Evolutionary conservation across 2,888 invertebrate genomes (phyloP), one percentile per base, ranked within the genome.

Genomic region (Busseola fusca): DNA sequence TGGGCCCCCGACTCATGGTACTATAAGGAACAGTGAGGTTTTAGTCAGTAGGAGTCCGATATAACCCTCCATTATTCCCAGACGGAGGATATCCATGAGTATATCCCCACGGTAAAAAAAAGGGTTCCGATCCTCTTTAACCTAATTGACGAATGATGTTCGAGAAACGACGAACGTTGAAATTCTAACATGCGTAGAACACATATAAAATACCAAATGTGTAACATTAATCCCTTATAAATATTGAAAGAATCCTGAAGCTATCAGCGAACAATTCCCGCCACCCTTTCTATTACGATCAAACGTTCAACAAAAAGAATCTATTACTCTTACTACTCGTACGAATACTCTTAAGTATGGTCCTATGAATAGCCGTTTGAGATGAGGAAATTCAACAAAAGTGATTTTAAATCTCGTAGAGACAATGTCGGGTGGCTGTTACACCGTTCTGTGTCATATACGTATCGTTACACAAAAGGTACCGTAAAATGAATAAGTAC

Each of bases 361-460:
- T 81, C 72, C 82, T 74, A 65, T 80, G 82, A 88, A 86, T 81
- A 87, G 84, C 83, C 79, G 81, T 86, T 85, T 84, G 80, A 86
- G 86, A 86, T 84, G 86, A 86, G 87, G 83, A 80, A 88, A 89
- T 89, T 88, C 88, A 87, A 89, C 87, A 86, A 86, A 89, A 88
- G 88, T 87, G 87, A 89, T 87, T 88, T 86, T 89, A 89, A 88
- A 89, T 89, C 89, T 88, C 84, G 81, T 81, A 77, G 85, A 86
- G 81, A 78, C 77, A 85, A 81, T 84, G 81, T 69, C 27, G 71
- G 80, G 12, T 10, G 27, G 1, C 16, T 67, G 54, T 86, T 70
- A 88, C 86, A 89, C 88, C 79, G 80, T 63, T 9, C 7, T 16
- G 82, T 85, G 76, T 42, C 65, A n/a, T 14, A 7, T 50, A 34